Base-by-base conservation (phyloP, 2,888 invertebrate genomes). In the Alentia gelatinosa region DNA sequence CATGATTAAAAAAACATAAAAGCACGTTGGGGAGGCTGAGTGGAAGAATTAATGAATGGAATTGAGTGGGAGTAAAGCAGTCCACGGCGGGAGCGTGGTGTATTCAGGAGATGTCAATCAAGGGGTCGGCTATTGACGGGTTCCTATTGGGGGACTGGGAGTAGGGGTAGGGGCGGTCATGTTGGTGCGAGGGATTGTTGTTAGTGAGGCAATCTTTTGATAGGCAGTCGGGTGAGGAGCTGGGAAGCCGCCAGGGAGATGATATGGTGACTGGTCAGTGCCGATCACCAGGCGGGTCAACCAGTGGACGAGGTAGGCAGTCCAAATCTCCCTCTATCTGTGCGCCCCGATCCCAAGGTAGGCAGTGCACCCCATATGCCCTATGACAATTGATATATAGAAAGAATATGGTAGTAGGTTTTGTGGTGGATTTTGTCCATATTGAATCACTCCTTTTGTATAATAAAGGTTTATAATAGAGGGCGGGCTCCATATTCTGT, bases 191-290 rank as follows among this genome's bases (percentile, higher is more conserved):
- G 15, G 23, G 39, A 15, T 35, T 79, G 79, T 79, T 79, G 79
- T 35, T 79, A 12, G 79, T 19, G 79, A 79, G 79, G 79, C 79
- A 79, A 79, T 79, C 79, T 79, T 35, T 35, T 79, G 79, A 79
- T 79, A 79, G 79, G 79, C 79, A 79, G 79, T 79, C 37, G 39
- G 79, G 79, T n/a, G 37, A 39, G 37, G 23, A 79, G 39, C 79
- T 37, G 37, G 37, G 79, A 68, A 68, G 68, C n/a, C 68, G 68
- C 68, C 68, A 68, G 68, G 37, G 79, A 39, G 35, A 79, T 39
- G 79, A 39, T 39, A 79, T 39, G 79, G 79, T 35, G 79, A 79
- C 15, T 79, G 79, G 79, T 79, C 79, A 79, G 79, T 35, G 39
- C 9, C 39, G 15, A 26, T 19, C 37, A 15, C 23, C 15, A 26